phyloP scores from a whole-genome alignment of 2,888 invertebrate species.

The Lasioglossum calceatum region DNA sequence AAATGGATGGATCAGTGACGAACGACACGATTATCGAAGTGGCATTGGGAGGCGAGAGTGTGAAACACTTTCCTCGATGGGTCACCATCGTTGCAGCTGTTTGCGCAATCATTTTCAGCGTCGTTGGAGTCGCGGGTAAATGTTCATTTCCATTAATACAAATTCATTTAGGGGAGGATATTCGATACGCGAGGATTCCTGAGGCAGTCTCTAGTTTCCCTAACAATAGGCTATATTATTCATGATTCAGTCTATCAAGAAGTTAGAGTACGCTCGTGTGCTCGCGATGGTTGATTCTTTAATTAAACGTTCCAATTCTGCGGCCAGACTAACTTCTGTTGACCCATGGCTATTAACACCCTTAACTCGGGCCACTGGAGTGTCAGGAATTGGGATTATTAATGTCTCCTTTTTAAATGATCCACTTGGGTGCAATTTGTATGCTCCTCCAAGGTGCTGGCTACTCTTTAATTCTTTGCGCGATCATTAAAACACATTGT shows the following conservation, averaged over 20 bases:
- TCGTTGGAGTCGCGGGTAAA: conserved; percentile 91
- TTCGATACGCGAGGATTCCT: no score
- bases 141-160: neutral
- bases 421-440: conserved; percentile 6
- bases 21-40: conserved; percentile 65
- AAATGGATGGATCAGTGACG: conserved; percentile 65
- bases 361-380: conserved; percentile 38
- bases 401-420: conserved; percentile 34
- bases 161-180: no score
- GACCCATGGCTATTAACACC: conserved; percentile 47
- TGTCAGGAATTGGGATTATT: conserved; percentile 37
- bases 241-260: neutral
- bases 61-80: conserved; percentile 88
- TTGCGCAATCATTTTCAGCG: conserved; percentile 92
- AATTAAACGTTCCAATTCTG: conserved; percentile 46
- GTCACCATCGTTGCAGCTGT: conserved; percentile 92
- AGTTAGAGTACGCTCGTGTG: neutral
- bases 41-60: conserved; percentile 30
- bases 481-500: neutral
- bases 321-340: conserved; percentile 38
- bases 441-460: neutral
- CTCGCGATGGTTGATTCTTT: conserved; percentile 15
- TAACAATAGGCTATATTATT: neutral
- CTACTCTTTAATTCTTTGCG: neutral
- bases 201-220: neutral